A percentile compares a stretch with the other conserved stretches of the same genome.
Evolutionary conservation across 1,140 invertebrate species (phyloP).

Genomic region (Latrodectus geometricus): DNA sequence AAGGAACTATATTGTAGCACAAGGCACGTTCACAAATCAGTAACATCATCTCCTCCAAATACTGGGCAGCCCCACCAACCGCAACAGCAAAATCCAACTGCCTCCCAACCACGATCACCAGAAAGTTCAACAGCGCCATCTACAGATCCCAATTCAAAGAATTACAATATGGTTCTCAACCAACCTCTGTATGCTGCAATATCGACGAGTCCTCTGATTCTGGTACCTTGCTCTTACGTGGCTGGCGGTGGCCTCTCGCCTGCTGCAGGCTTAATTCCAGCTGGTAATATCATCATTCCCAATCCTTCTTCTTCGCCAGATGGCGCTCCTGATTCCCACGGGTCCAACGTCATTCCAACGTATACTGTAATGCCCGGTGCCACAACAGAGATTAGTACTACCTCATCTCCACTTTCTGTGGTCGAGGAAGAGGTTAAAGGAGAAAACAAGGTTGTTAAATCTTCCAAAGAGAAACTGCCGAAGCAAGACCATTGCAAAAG

Average conservation of each 20-base stretch:
- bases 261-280: slow-evolving; percentile 61
- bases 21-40: slow-evolving; percentile 75
- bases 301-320: slow-evolving; percentile 34
- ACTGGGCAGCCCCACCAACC: slow-evolving; percentile 65
- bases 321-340: neutral
- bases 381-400: slow-evolving; percentile 2
- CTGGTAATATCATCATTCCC: slow-evolving; percentile 61
- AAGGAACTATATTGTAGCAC: slow-evolving; percentile 95
- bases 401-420: neutral
- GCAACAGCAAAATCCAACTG: slow-evolving; percentile 62
- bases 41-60: slow-evolving; percentile 61
- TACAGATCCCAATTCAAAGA: slow-evolving; percentile 1
- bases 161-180: slow-evolving; percentile 67
- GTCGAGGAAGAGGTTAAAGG: neutral
- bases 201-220: slow-evolving; percentile 89
- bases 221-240: slow-evolving; percentile 85
- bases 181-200: slow-evolving; percentile 73
- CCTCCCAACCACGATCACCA: slow-evolving; percentile 48
- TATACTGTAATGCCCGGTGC: slow-evolving; percentile 63
- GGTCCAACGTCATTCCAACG: slow-evolving; percentile 71
- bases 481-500: slow-evolving; percentile 4
- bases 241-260: slow-evolving; percentile 78
- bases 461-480: neutral
- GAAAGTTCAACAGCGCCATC: slow-evolving; percentile 27
- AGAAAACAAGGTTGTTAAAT: neutral